These are phyloP conservation scores for Calypte anna DNA, from an alignment of 2,113 vertebrate genomes.

Conservation along the genomic window DNA sequence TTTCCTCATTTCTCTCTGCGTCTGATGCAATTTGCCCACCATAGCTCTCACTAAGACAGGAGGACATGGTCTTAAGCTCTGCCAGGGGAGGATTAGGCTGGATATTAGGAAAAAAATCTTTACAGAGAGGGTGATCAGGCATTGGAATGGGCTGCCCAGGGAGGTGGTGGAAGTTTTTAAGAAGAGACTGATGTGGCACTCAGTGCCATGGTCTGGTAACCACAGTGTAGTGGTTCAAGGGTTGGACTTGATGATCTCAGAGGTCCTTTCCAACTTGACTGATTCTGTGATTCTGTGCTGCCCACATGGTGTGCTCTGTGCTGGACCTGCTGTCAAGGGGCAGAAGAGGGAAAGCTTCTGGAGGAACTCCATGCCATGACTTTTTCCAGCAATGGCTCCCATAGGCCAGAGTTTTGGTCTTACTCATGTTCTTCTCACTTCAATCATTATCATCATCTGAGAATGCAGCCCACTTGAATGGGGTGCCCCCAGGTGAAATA, in stretches of 20 bases:
- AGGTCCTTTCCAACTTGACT: no score
- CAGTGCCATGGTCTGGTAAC: no score
- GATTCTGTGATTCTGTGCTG: background rate
- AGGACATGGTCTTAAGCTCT: no score
- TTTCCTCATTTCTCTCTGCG: background rate
- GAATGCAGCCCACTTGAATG: background rate
- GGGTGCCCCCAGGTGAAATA: background rate
- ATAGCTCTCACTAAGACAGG: background rate
- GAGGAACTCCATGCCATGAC: background rate
- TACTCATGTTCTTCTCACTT: background rate
- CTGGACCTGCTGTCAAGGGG: background rate
- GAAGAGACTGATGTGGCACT: no score
- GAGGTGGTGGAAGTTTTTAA: no score
- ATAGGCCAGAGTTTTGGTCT: background rate
- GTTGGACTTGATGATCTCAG: no score
- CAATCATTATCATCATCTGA: background rate
- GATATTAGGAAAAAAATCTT: no score
- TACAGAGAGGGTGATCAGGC: no score
- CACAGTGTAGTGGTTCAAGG: no score
- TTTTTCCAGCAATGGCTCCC: background rate
- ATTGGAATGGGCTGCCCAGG: no score
- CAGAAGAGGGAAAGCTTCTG: background rate
- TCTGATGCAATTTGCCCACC: background rate
- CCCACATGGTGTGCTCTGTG: rapidly evolving
- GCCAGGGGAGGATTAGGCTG: no score